Evolutionary conservation across 2,113 vertebrate species (phyloP).

Genomic region (Tenrec ecaudatus): DNA sequence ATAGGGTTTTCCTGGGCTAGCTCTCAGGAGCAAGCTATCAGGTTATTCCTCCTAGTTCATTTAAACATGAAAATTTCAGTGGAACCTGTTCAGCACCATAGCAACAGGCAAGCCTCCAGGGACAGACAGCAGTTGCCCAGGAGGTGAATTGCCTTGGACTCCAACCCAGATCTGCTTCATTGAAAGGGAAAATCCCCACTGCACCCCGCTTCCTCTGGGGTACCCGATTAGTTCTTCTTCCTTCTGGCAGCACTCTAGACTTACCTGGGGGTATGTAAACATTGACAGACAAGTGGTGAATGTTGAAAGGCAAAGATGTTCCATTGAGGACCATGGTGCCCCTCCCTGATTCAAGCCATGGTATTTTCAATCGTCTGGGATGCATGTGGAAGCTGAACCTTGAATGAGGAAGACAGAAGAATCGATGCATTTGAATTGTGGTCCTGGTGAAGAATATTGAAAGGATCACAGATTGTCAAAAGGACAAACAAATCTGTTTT

Average conservation of each 20-base stretch:
- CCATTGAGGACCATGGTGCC: no score
- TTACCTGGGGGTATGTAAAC: background rate
- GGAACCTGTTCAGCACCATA: background rate
- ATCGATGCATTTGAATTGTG: no score
- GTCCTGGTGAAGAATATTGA: no score
- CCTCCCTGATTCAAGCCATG: no score
- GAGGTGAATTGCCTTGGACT: background rate
- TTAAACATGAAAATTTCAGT: background rate
- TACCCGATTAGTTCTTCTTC: background rate
- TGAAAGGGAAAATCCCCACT: background rate
- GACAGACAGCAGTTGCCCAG: background rate
- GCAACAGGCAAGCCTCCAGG: background rate
- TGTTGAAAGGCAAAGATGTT: no score
- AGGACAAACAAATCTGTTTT: no score
- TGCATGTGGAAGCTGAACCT: no score
- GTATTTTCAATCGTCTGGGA: no score
- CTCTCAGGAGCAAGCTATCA: background rate
- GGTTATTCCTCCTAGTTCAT: background rate
- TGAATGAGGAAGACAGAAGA: no score
- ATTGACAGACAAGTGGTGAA: no score
- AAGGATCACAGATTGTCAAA: no score
- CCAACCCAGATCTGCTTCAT: background rate
- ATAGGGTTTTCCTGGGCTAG: background rate
- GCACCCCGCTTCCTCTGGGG: background rate
- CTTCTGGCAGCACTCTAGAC: background rate